These are phyloP conservation scores for Andrena trimmerana DNA, from an alignment of 2,888 invertebrate genomes.

Conservation along the genomic window DNA sequence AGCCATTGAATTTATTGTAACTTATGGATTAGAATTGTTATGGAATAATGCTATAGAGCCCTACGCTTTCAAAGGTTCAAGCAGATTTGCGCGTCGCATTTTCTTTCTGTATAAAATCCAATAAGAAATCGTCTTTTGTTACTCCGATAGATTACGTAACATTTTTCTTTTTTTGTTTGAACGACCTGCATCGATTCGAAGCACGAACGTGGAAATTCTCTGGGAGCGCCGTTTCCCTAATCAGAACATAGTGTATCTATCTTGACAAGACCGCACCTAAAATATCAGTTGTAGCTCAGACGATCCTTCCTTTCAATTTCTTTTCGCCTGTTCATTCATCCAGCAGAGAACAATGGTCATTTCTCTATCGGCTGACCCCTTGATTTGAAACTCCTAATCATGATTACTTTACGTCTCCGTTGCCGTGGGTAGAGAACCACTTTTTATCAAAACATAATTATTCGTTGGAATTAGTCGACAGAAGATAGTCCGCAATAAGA, in stretches of 20 bases:
- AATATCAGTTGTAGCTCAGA: slow-evolving; percentile 39
- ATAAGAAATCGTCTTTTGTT: not conserved
- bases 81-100: no score
- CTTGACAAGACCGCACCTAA: slow-evolving; percentile 61
- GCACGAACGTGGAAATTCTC: slow-evolving; percentile 18
- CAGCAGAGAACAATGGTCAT: not conserved
- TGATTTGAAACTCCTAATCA: not conserved
- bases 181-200: slow-evolving; percentile 23
- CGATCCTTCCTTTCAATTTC: slow-evolving; percentile 44
- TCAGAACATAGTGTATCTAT: slow-evolving; percentile 55
- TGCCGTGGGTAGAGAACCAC: no score
- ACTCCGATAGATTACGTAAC: not conserved
- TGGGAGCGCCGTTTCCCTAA: slow-evolving; percentile 58
- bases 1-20: not conserved
- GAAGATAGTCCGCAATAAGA: no score
- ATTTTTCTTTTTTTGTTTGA: slow-evolving; percentile 14
- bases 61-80: no score
- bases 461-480: no score
- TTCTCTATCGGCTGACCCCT: not conserved
- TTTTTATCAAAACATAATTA: no score
- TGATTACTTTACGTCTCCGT: not conserved
- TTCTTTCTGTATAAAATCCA: no score
- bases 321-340: not conserved
- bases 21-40: not conserved
- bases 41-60: no score